These are phyloP conservation scores for Watsonalla cultraria DNA, from an alignment of 2,888 invertebrate genomes.

Conservation along the genomic window DNA sequence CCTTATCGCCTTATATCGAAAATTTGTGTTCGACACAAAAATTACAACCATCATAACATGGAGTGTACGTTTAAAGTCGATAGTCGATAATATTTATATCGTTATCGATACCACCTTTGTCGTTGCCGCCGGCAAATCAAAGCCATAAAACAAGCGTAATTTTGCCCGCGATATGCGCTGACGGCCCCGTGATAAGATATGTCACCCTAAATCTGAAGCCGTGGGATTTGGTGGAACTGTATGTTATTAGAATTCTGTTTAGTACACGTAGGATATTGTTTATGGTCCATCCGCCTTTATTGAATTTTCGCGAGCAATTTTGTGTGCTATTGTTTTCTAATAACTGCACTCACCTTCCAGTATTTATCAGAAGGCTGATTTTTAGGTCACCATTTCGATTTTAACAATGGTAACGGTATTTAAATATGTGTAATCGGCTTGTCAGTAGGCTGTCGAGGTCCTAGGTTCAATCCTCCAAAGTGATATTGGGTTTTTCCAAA, in stretches of 20 bases:
- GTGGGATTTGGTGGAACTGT: conserved; percentile 57
- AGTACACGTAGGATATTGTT: conserved; percentile 14
- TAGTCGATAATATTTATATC: conserved; percentile 38
- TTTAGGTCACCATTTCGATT: too few relatives aligned
- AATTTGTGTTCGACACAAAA: conserved; percentile 73
- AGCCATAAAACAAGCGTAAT: conserved; percentile 77
- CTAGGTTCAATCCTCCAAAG: too few relatives aligned
- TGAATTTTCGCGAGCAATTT: conserved; percentile 5
- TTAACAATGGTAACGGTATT: too few relatives aligned
- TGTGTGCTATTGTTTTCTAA: too few relatives aligned
- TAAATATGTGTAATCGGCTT: too few relatives aligned
- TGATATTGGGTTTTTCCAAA: too few relatives aligned
- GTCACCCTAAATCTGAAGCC: conserved; percentile 73
- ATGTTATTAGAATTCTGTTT: conserved; percentile 58
- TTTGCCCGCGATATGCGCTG: conserved; percentile 63
- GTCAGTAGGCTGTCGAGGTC: too few relatives aligned
- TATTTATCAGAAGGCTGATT: too few relatives aligned
- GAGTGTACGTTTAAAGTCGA: conserved; percentile 55
- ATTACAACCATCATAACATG: conserved; percentile 75
- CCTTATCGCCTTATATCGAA: conserved; percentile 62
- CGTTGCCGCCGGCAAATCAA: conserved; percentile 71
- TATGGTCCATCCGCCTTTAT: conserved; percentile 10
- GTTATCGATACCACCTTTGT: conserved; percentile 58
- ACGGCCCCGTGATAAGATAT: conserved; percentile 63
- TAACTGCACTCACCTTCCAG: too few relatives aligned